These are phyloP conservation scores for Gastracanthus pulcherrimus DNA, from an alignment of 2,888 invertebrate genomes.

Conservation along the genomic window DNA sequence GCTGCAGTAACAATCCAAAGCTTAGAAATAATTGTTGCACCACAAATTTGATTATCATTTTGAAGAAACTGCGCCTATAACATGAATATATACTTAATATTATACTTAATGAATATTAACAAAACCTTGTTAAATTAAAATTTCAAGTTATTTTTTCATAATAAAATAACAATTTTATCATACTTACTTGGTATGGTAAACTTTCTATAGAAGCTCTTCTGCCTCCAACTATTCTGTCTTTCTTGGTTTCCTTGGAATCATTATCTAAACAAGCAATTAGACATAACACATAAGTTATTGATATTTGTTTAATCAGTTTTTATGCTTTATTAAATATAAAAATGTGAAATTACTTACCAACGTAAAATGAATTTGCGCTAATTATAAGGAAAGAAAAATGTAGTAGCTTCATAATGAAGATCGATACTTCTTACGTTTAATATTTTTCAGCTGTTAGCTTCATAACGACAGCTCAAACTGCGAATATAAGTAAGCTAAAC, in stretches of 20 bases:
- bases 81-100: neutral
- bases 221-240: constrained; percentile 21
- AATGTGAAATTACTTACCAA: neutral
- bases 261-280: neutral
- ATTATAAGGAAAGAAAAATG: neutral
- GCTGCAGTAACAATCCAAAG: constrained; percentile 50
- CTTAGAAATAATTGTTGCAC: constrained; percentile 38
- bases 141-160: neutral
- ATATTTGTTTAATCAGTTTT: no score
- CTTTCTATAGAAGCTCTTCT: neutral
- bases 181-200: constrained; percentile 26
- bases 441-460: neutral
- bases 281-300: no score
- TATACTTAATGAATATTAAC: neutral
- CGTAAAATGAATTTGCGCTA: neutral
- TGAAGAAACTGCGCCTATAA: constrained; percentile 15
- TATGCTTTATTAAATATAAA: neutral
- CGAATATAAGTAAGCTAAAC: neutral
- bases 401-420: neutral
- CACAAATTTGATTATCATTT: constrained; percentile 5
- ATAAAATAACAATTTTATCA: neutral
- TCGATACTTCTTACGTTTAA: neutral
- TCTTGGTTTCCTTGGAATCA: neutral
- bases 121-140: no score
- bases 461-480: neutral